Evolutionary conservation across 2,113 vertebrate species (phyloP), one percentile per base, ranked within the genome.

Genomic region (Anolis sagrei): DNA sequence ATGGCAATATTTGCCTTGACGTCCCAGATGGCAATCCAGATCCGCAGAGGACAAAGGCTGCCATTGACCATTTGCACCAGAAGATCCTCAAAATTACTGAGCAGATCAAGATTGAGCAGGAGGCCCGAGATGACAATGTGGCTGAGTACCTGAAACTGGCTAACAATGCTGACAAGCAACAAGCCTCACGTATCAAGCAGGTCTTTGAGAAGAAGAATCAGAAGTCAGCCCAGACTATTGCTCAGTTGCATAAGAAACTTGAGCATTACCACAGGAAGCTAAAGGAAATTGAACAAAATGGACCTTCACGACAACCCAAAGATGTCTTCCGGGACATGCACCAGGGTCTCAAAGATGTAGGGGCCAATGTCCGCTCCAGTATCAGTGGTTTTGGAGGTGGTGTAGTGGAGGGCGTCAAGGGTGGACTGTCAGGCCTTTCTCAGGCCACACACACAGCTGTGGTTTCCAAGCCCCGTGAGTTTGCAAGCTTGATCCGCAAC

Each of bases 171-270:
- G 99, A 99, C 96, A 98, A 97, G 92, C 99, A 99, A 95, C 99
- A 99, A 94, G 98, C 97, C 1, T 97, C 97, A 0, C 97, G 99
- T 88, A 99, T 99, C 96, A 99, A 99, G 94, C 98, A 99, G 94
- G 99, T 99, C 80, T 99, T 99, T 0, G 99, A 99, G 96, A 99
- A 99, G 96, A 99, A 99, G 96, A 99, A 99, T 92, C 99, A 99
- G 95, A 99, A 99, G 86, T 99, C 99, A 0, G 99, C 99, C 0
- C 98, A 99, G 96, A 99, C 97, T 89, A 99, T 99, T 4, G 97
- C 98, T 0, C 98, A 99, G 93, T 95, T 99, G 93, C 98, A 99
- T 96, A 99, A 99, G 95, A 99, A 99, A 86, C 95, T 99, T 36
- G 98, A 99, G 92, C 98, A 99, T 95, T 99, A 98, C 95, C 98